phyloP scores from a whole-genome alignment of 1,140 invertebrate species.

The Drosophila sp. region DNA sequence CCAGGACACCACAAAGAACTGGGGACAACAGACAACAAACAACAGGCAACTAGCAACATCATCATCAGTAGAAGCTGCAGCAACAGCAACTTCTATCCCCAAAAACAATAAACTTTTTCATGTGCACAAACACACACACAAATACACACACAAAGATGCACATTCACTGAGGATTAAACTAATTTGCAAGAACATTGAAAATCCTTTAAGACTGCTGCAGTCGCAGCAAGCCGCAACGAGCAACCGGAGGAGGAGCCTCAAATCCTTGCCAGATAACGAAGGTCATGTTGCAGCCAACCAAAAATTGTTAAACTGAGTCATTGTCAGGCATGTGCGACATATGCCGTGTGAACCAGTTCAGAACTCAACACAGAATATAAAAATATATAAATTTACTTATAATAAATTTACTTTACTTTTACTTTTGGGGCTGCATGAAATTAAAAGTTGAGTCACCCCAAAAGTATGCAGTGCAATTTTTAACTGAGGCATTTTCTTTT shows the following conservation, averaged over 20 bases:
- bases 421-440: background rate
- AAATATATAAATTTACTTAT: background rate
- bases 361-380: background rate
- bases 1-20: slow-evolving; percentile 22
- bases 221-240: slow-evolving; percentile 13
- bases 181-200: slow-evolving; percentile 78
- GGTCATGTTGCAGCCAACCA: slow-evolving; percentile 11
- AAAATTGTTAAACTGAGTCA: background rate
- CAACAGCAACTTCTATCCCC: slow-evolving; percentile 26
- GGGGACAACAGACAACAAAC: slow-evolving; percentile 1
- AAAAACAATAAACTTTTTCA: slow-evolving; percentile 71
- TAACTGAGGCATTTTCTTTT: background rate
- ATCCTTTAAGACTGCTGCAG: slow-evolving; percentile 64
- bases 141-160: slow-evolving; percentile 12
- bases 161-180: slow-evolving; percentile 61
- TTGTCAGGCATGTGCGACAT: slow-evolving; percentile 2
- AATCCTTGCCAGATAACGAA: slow-evolving; percentile 3
- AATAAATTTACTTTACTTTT: background rate
- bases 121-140: slow-evolving; percentile 11
- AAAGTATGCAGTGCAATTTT: slow-evolving; percentile 8
- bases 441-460: background rate
- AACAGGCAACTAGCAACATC: slow-evolving; percentile 28
- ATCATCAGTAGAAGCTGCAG: slow-evolving; percentile 17
- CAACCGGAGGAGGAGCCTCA: background rate
- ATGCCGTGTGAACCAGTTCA: slow-evolving; percentile 8